Conservation (phyloP, 2,797 vertebrate genomes). For the Urocyon cinereoargenteus region DNA sequence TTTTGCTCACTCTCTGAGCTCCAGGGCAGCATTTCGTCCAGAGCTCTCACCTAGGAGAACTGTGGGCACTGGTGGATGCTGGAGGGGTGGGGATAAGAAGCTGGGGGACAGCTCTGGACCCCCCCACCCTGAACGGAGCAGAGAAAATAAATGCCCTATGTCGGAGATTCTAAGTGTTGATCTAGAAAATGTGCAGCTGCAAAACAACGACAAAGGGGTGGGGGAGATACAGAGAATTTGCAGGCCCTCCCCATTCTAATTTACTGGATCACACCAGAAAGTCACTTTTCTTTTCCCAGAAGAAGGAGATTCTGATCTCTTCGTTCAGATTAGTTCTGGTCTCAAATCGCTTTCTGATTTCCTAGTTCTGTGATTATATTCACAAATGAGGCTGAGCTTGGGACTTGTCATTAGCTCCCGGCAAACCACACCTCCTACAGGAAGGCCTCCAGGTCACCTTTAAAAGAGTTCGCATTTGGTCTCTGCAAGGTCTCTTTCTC, state of each 20-base stretch:
- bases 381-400: neutral
- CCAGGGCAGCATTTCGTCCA: neutral
- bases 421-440: conserved; percentile 13
- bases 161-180: neutral
- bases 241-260: neutral
- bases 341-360: neutral
- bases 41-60: neutral
- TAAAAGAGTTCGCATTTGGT: neutral
- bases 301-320: neutral
- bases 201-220: neutral
- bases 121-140: neutral
- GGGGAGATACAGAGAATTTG: neutral
- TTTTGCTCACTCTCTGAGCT: neutral
- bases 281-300: neutral
- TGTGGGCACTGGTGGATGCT: neutral
- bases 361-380: neutral
- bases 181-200: conserved; percentile 37
- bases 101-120: neutral
- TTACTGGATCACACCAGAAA: neutral
- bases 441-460: conserved; percentile 9
- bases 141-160: neutral
- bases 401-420: neutral
- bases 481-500: neutral
- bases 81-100: neutral
- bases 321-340: too few relatives aligned